Evolutionary conservation across 2,797 vertebrate genomes (phyloP).

Genomic region (Galaxias olidus): DNA sequence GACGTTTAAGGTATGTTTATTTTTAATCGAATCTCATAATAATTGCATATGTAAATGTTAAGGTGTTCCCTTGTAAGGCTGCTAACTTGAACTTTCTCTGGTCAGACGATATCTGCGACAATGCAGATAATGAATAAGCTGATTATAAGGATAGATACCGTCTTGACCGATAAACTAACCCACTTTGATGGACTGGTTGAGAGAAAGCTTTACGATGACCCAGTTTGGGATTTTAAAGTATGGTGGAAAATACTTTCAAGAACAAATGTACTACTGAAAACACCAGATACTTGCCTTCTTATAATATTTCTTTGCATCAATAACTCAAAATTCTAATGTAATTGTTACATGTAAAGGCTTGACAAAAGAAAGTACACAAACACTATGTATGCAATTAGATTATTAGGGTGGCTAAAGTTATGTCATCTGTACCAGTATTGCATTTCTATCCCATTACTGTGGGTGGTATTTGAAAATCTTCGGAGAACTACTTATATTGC

Average conservation of each 20-base stretch:
- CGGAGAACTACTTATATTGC: no score
- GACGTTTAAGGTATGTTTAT: no score
- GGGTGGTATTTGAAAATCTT: no score
- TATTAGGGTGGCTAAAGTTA: no score
- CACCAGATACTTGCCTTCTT: no score
- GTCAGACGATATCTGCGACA: slow-evolving; percentile 31
- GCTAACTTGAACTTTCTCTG: slow-evolving; percentile 13
- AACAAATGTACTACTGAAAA: no score
- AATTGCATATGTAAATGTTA: no score
- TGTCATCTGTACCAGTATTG: no score
- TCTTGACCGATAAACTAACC: slow-evolving; percentile 27
- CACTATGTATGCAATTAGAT: neutral
- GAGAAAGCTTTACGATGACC: neutral
- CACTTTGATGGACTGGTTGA: neutral
- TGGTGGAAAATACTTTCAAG: no score
- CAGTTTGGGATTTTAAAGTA: neutral
- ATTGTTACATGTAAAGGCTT: neutral
- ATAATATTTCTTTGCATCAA: neutral
- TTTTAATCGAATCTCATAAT: no score
- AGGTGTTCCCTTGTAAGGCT: neutral
- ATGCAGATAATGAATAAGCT: slow-evolving; percentile 37
- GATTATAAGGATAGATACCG: slow-evolving; percentile 34
- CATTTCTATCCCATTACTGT: no score
- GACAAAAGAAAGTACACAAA: neutral
- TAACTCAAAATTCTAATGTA: neutral